Conservation (phyloP, 2,888 invertebrate species). For the Cyclophora punctaria region DNA sequence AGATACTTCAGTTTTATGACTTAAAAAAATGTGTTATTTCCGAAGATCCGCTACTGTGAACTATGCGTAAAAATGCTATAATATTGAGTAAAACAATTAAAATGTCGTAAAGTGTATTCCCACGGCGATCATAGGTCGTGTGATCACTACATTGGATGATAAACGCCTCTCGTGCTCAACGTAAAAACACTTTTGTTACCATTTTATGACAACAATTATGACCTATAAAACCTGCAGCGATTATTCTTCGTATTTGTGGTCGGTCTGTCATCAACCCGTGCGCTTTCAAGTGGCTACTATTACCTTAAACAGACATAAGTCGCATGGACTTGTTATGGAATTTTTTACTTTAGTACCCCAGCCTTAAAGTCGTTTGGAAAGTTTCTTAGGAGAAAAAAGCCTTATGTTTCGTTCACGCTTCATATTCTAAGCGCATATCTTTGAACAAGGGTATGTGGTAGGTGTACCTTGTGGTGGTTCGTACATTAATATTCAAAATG, state of each 20-base stretch:
- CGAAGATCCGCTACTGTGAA: slow-evolving; percentile 30
- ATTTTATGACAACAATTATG: slow-evolving; percentile 75
- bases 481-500: slow-evolving; percentile 10
- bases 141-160: slow-evolving; percentile 59
- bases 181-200: slow-evolving; percentile 73
- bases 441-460: no score
- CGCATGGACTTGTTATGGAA: slow-evolving; percentile 21
- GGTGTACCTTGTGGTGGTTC: neutral
- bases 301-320: slow-evolving; percentile 30
- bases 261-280: slow-evolving; percentile 56
- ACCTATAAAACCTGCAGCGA: slow-evolving; percentile 72
- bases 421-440: no score
- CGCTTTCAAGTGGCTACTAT: slow-evolving; percentile 38
- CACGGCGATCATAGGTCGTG: slow-evolving; percentile 57
- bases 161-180: slow-evolving; percentile 67
- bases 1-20: slow-evolving; percentile 1
- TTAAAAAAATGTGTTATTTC: slow-evolving; percentile 13
- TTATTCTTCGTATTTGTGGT: slow-evolving; percentile 68
- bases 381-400: slow-evolving; percentile 1
- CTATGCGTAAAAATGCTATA: slow-evolving; percentile 35
- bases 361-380: slow-evolving; percentile 19
- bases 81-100: slow-evolving; percentile 56
- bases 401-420: neutral
- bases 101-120: slow-evolving; percentile 58
- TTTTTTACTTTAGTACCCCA: slow-evolving; percentile 36